phyloP scores from a whole-genome alignment of 1,140 invertebrate genomes.

The Mercenaria mercenaria region DNA sequence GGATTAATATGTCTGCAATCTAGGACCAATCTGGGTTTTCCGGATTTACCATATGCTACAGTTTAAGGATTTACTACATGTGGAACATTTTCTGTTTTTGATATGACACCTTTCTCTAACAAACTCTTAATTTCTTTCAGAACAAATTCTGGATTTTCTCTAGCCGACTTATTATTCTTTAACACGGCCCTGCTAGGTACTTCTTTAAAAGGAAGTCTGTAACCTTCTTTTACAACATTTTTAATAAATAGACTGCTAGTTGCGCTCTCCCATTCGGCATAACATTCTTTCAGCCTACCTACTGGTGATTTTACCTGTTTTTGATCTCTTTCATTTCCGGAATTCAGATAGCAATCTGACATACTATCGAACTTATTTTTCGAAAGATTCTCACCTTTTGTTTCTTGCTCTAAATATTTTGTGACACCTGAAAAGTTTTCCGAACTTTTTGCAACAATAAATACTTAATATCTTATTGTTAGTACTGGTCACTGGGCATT shows the following conservation, averaged over 20 bases:
- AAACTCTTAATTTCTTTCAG: background rate
- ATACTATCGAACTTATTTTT: background rate
- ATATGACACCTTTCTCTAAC: background rate
- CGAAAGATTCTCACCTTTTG: background rate
- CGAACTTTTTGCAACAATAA: background rate
- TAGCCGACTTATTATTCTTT: too few relatives aligned
- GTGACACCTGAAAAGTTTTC: too few relatives aligned
- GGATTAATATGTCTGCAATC: too few relatives aligned
- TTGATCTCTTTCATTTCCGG: too few relatives aligned
- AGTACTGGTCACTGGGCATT: background rate
- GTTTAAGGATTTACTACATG: too few relatives aligned
- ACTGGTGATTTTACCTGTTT: too few relatives aligned
- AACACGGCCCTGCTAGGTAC: too few relatives aligned
- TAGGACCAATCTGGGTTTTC: too few relatives aligned
- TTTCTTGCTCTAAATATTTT: background rate
- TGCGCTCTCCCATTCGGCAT: background rate
- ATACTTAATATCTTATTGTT: constrained; percentile 84
- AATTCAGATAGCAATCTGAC: background rate
- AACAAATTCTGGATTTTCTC: too few relatives aligned
- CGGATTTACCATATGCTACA: too few relatives aligned
- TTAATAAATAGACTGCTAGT: background rate
- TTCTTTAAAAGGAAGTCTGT: too few relatives aligned
- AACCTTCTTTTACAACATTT: background rate
- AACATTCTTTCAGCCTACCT: background rate
- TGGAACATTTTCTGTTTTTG: background rate